Percentiles rank a stretch among this genome's conserved stretches.
Conservation (phyloP, 2,888 invertebrate species). For the Eupithecia insigniata region DNA sequence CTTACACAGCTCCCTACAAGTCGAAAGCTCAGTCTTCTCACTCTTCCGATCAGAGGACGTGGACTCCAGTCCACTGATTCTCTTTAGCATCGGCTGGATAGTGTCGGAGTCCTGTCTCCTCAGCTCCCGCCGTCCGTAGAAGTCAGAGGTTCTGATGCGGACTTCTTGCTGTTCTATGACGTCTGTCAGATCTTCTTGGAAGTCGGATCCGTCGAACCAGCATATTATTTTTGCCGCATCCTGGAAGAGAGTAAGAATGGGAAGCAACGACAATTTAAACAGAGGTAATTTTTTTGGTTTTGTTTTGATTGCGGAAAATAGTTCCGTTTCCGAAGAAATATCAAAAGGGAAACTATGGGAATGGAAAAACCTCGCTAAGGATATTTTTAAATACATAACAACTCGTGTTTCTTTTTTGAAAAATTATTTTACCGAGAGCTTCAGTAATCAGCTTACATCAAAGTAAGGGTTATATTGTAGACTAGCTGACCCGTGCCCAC, state of each 20-base stretch:
- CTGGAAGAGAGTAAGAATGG: slow-evolving; percentile 57
- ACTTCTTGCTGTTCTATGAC: slow-evolving; percentile 81
- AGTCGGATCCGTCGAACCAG: slow-evolving; percentile 81
- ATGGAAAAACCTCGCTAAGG: too few relatives aligned
- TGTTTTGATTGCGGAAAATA: too few relatives aligned
- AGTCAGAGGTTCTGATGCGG: slow-evolving; percentile 72
- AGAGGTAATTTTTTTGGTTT: too few relatives aligned
- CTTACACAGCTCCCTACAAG: slow-evolving; percentile 73
- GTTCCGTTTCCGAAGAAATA: too few relatives aligned
- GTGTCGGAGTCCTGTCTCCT: slow-evolving; percentile 72
- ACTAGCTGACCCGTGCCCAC: too few relatives aligned
- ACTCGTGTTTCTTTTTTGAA: too few relatives aligned
- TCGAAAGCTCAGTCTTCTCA: slow-evolving; percentile 66
- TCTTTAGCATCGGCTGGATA: slow-evolving; percentile 76
- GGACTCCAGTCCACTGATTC: slow-evolving; percentile 71
- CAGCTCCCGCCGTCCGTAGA: slow-evolving; percentile 61
- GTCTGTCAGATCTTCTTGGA: slow-evolving; percentile 76
- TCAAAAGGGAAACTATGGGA: too few relatives aligned
- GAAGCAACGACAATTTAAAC: too few relatives aligned
- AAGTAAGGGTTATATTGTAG: too few relatives aligned
- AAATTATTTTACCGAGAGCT: too few relatives aligned
- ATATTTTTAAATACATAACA: too few relatives aligned
- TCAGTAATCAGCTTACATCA: too few relatives aligned
- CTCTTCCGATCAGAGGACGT: slow-evolving; percentile 66
- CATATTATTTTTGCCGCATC: slow-evolving; percentile 79